Conservation (phyloP, 2,113 vertebrate species). For the Hemicordylus capensis region DNA sequence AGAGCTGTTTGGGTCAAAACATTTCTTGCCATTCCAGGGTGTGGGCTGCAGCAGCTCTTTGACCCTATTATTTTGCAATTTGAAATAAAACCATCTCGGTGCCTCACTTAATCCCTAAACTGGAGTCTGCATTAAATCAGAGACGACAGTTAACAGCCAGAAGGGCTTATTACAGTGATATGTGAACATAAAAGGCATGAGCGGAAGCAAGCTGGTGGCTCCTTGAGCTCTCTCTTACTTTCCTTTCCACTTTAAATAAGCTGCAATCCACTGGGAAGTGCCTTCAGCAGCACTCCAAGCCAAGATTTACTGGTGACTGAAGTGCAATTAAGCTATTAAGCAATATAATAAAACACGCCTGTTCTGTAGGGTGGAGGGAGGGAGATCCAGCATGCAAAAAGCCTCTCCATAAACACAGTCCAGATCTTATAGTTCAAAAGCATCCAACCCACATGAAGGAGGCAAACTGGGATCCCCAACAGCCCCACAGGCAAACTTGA, state of each 20-base stretch:
- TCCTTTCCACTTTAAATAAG: background rate
- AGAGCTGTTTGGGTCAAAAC: background rate
- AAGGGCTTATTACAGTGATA: background rate
- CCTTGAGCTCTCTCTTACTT: background rate
- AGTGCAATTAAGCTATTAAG: slow-evolving; percentile 20
- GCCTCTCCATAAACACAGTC: background rate
- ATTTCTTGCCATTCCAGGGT: background rate
- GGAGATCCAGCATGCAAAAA: background rate
- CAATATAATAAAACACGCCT: slow-evolving; percentile 14
- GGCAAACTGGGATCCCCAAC: background rate
- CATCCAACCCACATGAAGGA: background rate
- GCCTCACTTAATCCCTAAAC: background rate
- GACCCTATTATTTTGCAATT: background rate
- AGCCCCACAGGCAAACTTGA: background rate
- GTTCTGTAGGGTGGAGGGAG: background rate
- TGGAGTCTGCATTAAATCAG: background rate
- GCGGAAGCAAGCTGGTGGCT: background rate
- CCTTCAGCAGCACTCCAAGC: background rate
- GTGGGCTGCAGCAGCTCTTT: background rate
- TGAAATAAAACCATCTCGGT: background rate
- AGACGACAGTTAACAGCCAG: background rate
- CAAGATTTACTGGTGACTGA: slow-evolving; percentile 1
- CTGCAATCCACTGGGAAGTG: background rate
- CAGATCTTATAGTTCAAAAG: background rate
- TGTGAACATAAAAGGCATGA: background rate